A percentile compares a stretch with the other conserved stretches of the same genome.
These are phyloP conservation scores for Platichthys stellatus DNA, from an alignment of 2,113 vertebrate species.

Conservation along the genomic window DNA sequence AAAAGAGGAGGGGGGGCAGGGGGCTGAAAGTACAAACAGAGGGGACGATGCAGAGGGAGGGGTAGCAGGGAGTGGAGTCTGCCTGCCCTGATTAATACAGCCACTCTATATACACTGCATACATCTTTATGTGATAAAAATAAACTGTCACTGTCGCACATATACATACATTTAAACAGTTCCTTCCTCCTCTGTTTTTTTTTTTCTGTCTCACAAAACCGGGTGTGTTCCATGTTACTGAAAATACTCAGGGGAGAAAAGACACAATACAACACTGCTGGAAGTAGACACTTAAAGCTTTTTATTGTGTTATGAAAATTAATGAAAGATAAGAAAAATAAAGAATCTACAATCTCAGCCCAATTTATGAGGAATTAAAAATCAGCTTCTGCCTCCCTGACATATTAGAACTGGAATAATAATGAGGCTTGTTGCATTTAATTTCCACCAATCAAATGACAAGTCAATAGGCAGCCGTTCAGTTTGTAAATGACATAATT, in stretches of 20 bases:
- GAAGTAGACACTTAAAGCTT: not conserved
- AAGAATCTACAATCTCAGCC: no score
- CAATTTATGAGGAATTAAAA: no score
- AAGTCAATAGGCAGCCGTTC: no score
- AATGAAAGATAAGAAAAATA: no score
- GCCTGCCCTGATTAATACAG: conserved; percentile 64
- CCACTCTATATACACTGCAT: conserved; percentile 61
- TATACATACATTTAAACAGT: not conserved
- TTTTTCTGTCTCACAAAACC: not conserved
- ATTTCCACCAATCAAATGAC: no score
- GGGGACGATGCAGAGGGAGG: conserved; percentile 49
- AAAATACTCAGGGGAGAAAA: not conserved
- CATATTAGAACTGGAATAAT: no score
- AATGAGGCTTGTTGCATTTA: no score
- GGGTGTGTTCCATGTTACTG: not conserved
- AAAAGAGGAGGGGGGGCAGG: conserved; percentile 20
- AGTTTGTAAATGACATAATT: no score
- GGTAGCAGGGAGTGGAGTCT: conserved; percentile 66
- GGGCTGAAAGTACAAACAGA: conserved; percentile 55
- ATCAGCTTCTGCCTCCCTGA: no score
- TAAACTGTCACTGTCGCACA: not conserved
- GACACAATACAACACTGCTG: not conserved
- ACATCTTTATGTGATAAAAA: not conserved
- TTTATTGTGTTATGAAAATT: not conserved
- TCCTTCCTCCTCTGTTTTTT: no score